These are phyloP conservation scores for Brachionus koreanus DNA, from an alignment of 1,140 invertebrate genomes.

Conservation along the genomic window DNA sequence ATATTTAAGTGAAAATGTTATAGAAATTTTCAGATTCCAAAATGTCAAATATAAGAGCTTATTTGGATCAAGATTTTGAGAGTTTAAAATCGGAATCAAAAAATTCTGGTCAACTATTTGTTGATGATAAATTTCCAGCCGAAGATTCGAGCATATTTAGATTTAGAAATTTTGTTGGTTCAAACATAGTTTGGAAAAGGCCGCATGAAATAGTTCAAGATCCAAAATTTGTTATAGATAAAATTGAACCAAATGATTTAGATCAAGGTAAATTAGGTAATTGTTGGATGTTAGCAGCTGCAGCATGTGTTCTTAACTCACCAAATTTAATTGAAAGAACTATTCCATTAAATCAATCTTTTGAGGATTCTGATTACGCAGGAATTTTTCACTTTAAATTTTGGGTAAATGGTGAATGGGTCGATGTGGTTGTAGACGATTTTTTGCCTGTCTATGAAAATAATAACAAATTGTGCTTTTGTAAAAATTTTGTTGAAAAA, in stretches of 20 bases:
- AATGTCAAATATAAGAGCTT: too few relatives aligned
- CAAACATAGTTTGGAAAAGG: constrained; percentile 59
- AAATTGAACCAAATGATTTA: constrained; percentile 61
- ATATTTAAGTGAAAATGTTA: too few relatives aligned
- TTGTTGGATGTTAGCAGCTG: constrained; percentile 67
- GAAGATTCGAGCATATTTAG: too few relatives aligned
- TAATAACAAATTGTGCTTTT: constrained; percentile 67
- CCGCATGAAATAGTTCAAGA: constrained; percentile 54
- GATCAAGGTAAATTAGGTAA: constrained; percentile 67
- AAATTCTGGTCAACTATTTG: too few relatives aligned
- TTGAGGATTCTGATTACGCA: constrained; percentile 59
- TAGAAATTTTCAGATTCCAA: too few relatives aligned
- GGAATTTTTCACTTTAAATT: constrained; percentile 67
- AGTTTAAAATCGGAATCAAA: too few relatives aligned
- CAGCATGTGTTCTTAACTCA: constrained; percentile 66
- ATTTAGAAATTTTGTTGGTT: too few relatives aligned
- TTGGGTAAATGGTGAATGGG: constrained; percentile 73
- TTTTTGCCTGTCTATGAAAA: constrained; percentile 64
- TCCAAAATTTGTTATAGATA: constrained; percentile 47
- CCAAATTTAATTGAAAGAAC: constrained; percentile 67
- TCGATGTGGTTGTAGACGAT: constrained; percentile 73
- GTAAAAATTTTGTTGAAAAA: constrained; percentile 66
- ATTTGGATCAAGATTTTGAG: too few relatives aligned
- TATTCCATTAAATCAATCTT: constrained; percentile 68
- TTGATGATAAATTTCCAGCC: too few relatives aligned